Percentiles rank a stretch among this genome's conserved stretches.
Conservation (phyloP, 2,888 invertebrate species). For the Acanthosepion esculentum region DNA sequence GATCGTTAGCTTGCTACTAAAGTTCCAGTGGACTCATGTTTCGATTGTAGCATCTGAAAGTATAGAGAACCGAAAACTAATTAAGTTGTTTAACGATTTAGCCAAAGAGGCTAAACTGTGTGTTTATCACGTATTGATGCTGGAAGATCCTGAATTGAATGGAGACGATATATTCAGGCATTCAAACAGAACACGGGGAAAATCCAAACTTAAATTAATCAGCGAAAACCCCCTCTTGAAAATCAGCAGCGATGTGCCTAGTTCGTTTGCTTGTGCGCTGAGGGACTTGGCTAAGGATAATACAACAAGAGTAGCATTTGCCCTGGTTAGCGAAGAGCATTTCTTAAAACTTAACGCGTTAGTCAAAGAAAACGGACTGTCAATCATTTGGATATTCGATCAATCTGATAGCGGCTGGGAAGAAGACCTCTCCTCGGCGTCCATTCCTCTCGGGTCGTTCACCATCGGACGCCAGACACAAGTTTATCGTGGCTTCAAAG, state of each 20-base stretch:
- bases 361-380: neutral
- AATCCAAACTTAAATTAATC: slow-evolving; percentile 45
- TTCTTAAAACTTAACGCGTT: neutral
- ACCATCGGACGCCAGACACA: neutral
- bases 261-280: neutral
- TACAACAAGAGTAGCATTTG: neutral
- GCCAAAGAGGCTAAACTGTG: slow-evolving; percentile 57
- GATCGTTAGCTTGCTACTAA: slow-evolving; percentile 55
- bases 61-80: slow-evolving; percentile 47
- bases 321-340: slow-evolving; percentile 11
- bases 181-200: neutral
- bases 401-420: slow-evolving; percentile 13
- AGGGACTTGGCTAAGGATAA: neutral
- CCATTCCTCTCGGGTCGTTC: slow-evolving; percentile 6
- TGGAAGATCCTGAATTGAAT: slow-evolving; percentile 44
- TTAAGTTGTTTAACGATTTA: slow-evolving; percentile 52
- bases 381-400: slow-evolving; percentile 43
- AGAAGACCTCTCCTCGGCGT: neutral
- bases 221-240: slow-evolving; percentile 50
- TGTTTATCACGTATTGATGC: slow-evolving; percentile 50
- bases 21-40: slow-evolving; percentile 59
- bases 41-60: slow-evolving; percentile 57
- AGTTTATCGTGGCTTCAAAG: slow-evolving; percentile 12
- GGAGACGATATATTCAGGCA: slow-evolving; percentile 49
- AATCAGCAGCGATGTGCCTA: slow-evolving; percentile 38